phyloP scores from a whole-genome alignment of 2,888 invertebrate genomes.

The Apotomis betuletana region DNA sequence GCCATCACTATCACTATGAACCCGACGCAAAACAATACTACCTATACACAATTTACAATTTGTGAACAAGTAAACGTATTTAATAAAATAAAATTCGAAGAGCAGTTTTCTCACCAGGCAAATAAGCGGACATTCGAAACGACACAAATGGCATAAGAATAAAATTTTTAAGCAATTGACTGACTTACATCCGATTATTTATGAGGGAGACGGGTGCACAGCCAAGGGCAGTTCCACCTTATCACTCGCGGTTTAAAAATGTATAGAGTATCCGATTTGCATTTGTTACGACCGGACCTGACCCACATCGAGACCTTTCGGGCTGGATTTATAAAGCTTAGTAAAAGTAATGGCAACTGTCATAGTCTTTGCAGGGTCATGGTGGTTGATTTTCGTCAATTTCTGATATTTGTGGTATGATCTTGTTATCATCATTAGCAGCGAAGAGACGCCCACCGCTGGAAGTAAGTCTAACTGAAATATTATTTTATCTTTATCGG shows the following conservation, averaged over 20 bases:
- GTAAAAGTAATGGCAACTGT: constrained; percentile 38
- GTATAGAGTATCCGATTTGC: constrained; percentile 29
- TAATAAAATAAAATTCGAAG: not conserved
- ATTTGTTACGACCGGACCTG: constrained; percentile 31
- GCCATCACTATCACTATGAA: no score
- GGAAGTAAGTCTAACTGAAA: no score
- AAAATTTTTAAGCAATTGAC: constrained; percentile 24
- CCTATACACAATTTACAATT: no score
- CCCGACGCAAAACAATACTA: no score
- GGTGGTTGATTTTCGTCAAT: no score
- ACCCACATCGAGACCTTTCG: constrained; percentile 7
- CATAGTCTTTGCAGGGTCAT: no score
- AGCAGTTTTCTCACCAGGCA: not conserved
- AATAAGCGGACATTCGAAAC: constrained; percentile 9
- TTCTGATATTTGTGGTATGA: no score
- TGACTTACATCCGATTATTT: constrained; percentile 20
- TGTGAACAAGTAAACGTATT: no score
- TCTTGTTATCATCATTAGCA: no score
- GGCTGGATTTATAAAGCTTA: constrained; percentile 8
- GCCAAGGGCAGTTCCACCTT: constrained; percentile 32
- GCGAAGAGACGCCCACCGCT: no score
- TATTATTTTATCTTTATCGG: no score
- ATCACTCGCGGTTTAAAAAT: constrained; percentile 25
- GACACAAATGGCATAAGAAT: constrained; percentile 13
- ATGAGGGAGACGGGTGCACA: constrained; percentile 26